Evolutionary conservation across 2,113 vertebrate species (phyloP).

Genomic region (Damaliscus lunatus): DNA sequence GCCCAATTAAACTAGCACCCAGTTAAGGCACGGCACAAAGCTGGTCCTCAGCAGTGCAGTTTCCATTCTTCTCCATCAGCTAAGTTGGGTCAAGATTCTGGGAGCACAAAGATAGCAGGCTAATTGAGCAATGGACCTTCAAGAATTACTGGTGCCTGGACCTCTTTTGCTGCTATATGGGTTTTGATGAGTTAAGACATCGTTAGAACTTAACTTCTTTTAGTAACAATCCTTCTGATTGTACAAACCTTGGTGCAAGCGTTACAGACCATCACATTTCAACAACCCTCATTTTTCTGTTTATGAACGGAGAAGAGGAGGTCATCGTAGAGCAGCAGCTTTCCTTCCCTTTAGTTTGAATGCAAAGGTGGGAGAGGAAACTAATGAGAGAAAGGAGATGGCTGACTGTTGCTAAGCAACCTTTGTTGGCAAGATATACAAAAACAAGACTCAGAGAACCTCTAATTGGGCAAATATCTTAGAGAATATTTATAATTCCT

Average conservation of each 20-base stretch:
- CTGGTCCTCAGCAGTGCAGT: not conserved
- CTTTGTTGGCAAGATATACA: constrained; percentile 51
- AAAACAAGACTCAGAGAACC: constrained; percentile 54
- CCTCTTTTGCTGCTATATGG: not conserved
- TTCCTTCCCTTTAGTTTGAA: not conserved
- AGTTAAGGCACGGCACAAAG: not conserved
- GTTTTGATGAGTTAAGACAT: not conserved
- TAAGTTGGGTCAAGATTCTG: not conserved
- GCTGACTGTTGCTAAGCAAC: constrained; percentile 75
- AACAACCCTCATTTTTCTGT: constrained; percentile 29
- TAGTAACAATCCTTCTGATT: not conserved
- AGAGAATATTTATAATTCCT: constrained; percentile 64
- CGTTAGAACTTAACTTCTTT: not conserved
- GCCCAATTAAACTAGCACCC: not conserved
- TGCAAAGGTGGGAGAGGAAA: constrained; percentile 43
- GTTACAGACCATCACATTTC: not conserved
- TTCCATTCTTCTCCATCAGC: not conserved
- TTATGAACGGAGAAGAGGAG: not conserved
- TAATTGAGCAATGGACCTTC: not conserved
- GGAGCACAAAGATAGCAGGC: not conserved
- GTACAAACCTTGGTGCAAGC: not conserved
- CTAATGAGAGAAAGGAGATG: constrained; percentile 20
- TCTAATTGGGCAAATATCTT: constrained; percentile 64
- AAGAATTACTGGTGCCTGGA: not conserved
- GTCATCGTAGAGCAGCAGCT: not conserved